Evolutionary conservation across 2,797 vertebrate species (phyloP).

Genomic region (Sebastes cheni): DNA sequence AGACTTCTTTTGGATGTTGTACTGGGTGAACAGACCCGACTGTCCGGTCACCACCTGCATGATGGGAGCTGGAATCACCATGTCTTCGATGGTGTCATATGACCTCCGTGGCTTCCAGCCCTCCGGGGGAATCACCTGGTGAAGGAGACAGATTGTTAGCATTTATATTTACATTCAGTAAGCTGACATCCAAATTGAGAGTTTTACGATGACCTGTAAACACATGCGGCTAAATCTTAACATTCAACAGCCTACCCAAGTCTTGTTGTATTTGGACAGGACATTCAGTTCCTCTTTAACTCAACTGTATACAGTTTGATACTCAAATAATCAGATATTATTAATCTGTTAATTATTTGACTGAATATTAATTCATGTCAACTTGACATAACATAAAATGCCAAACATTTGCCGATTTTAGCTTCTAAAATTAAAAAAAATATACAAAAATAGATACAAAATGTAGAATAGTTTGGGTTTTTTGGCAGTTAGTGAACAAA

Average conservation of each 20-base stretch:
- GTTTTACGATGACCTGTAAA: background rate
- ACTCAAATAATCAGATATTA: background rate
- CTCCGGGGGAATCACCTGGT: slow-evolving; percentile 93
- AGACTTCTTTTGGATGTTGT: slow-evolving; percentile 99
- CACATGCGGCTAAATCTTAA: background rate
- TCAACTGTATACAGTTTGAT: background rate
- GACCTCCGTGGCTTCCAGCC: slow-evolving; percentile 93
- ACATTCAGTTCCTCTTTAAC: background rate
- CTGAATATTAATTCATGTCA: background rate
- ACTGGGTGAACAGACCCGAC: slow-evolving; percentile 97
- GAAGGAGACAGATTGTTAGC: background rate
- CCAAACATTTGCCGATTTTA: background rate
- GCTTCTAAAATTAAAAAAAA: background rate
- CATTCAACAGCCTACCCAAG: background rate
- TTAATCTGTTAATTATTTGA: background rate
- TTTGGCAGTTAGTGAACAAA: background rate
- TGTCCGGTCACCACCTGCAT: slow-evolving; percentile 98
- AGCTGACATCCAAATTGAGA: background rate
- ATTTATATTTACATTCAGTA: background rate
- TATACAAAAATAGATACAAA: background rate
- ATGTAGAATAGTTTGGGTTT: background rate
- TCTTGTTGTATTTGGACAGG: background rate
- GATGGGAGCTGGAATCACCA: slow-evolving; percentile 96
- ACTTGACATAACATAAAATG: background rate
- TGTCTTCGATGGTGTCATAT: slow-evolving; percentile 94